Evolutionary conservation across 2,888 invertebrate species (phyloP).

Genomic region (Metellina segmentata): DNA sequence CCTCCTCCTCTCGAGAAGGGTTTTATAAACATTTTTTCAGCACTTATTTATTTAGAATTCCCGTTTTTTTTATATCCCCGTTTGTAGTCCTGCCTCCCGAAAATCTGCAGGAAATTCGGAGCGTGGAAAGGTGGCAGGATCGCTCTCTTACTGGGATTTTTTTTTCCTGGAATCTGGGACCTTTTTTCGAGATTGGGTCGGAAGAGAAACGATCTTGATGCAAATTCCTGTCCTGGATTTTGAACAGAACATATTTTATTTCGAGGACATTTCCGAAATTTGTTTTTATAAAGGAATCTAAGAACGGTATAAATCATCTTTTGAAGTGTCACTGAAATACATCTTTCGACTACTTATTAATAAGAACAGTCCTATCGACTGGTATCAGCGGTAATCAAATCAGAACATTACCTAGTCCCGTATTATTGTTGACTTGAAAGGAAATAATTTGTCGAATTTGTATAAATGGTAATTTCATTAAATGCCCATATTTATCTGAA

Average conservation of each 20-base stretch:
- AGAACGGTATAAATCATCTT: too few species aligned
- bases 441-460: too few species aligned
- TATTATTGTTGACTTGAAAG: too few species aligned
- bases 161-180: not conserved
- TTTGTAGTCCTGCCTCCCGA: not conserved
- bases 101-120: too few species aligned
- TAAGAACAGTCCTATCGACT: too few species aligned
- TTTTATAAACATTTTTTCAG: not conserved
- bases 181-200: not conserved
- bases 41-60: not conserved
- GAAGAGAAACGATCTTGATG: not conserved
- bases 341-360: too few species aligned
- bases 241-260: not conserved
- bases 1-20: not conserved
- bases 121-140: too few species aligned
- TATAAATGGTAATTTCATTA: too few species aligned
- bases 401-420: too few species aligned
- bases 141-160: not conserved
- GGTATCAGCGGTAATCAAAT: too few species aligned
- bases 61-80: not conserved
- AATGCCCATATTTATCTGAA: too few species aligned
- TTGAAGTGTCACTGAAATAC: too few species aligned
- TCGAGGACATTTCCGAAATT: not conserved
- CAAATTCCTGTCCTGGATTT: not conserved
- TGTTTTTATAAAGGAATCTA: not conserved